Base-by-base conservation (phyloP, 2,888 invertebrate genomes). In the Conus canariensis region DNA sequence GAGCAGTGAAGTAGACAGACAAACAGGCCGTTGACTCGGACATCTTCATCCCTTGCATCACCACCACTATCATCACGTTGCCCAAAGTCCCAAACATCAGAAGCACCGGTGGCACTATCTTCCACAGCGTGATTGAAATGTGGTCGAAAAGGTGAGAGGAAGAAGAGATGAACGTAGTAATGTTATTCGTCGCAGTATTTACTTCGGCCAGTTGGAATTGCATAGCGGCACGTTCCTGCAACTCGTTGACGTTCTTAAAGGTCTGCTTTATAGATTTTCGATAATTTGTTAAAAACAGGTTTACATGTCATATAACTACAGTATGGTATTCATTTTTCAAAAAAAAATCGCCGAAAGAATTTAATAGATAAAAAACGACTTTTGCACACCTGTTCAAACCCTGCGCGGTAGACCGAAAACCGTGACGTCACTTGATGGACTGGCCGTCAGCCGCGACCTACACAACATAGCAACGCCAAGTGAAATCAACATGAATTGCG, bases 21-120 rank as follows among this genome's bases (percentile, higher is more conserved):
- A 77, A 30, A 30, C 30, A 77, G 30, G 77, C 77, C 10, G 77
- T 30, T 25, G 77, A 77, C 16, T 25, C 10, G 10, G 77, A 77
- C 25, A 30, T 6, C 77, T 45, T 10, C 77, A 77, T 77, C 77
- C 77, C 77, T 2, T 45, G 77, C 77, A 77, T 77, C 77, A 77
- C 77, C 77, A 77, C 30, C 77, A 77, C 30, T 8, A 77, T 77
- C 77, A 77, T 77, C 77, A 77, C 77, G 19, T 77, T 77, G 77
- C 77, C 77, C 25, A 77, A 77, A 10, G 77, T 77, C 12, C 77
- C 77, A 8, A 25, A 77, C 0, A 77, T 10, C 77, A 77, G 77
- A 8, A 77, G 77, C 25, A 77, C 30, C 9, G 77, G 77, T 12
- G 77, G 77, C 77, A 77, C 30, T 25, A 30, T 4, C 12, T 77